These are phyloP conservation scores for Sapajus apella DNA, from an alignment of 2,113 vertebrate genomes.

Conservation along the genomic window DNA sequence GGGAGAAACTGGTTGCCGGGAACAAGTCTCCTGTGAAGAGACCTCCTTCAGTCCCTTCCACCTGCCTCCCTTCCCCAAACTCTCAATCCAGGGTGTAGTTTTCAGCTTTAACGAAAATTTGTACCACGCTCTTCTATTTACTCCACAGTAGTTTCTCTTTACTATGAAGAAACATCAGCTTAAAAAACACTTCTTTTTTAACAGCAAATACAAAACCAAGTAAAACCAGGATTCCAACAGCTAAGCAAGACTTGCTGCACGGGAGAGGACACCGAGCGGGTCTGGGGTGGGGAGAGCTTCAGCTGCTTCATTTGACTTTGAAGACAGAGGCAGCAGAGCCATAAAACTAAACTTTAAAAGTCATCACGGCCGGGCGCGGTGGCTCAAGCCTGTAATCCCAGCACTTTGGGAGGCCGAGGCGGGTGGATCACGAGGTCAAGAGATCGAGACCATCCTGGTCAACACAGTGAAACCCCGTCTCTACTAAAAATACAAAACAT, in stretches of 20 bases:
- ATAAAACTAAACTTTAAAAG: conserved; percentile 37
- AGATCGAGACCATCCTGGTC: no score
- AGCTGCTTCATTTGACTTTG: not conserved
- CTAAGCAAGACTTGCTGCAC: not conserved
- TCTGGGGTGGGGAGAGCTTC: not conserved
- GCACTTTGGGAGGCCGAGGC: no score
- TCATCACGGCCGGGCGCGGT: no score
- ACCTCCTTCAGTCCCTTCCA: accelerated
- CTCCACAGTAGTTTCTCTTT: not conserved
- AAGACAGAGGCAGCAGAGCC: conserved; percentile 35
- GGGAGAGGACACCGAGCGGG: accelerated
- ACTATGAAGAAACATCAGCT: not conserved
- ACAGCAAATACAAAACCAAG: not conserved
- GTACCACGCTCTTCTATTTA: not conserved
- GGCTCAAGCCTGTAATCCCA: no score
- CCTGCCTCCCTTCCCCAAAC: no score
- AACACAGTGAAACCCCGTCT: no score
- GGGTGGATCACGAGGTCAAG: no score
- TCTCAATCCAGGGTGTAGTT: no score
- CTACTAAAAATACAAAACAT: no score
- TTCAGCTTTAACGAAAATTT: not conserved
- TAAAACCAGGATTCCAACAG: no score
- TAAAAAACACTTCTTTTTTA: not conserved
- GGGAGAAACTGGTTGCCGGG: not conserved
- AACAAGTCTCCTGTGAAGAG: accelerated